Evolutionary conservation across 2,797 vertebrate species (phyloP).

Genomic region (Platyrinchus mystaceus): DNA sequence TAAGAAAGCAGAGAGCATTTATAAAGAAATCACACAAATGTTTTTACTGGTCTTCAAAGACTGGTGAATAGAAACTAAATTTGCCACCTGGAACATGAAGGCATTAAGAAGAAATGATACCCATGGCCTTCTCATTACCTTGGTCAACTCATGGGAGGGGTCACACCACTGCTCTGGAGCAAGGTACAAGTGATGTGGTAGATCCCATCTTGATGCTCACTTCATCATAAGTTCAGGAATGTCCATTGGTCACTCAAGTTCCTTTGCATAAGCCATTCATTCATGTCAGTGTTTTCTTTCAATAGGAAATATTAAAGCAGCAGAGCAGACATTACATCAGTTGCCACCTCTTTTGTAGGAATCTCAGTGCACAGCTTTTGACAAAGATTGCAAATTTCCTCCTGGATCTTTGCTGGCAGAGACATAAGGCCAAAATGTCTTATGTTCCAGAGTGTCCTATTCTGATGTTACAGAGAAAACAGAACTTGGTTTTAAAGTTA

Average conservation of each 20-base stretch:
- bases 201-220: not conserved
- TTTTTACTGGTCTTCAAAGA: not conserved
- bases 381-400: not conserved
- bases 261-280: not conserved
- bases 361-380: not conserved
- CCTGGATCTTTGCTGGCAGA: not conserved
- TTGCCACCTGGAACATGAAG: not conserved
- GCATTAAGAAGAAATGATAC: not conserved
- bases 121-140: not conserved
- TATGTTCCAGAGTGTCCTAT: not conserved
- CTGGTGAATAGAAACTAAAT: not conserved
- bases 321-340: not conserved
- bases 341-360: not conserved
- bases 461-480: not conserved
- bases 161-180: not conserved
- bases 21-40: not conserved
- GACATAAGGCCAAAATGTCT: not conserved
- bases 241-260: rapidly evolving
- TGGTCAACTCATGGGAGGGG: not conserved
- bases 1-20: not conserved
- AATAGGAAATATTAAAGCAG: not conserved
- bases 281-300: not conserved
- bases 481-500: not conserved
- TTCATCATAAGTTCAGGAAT: not conserved
- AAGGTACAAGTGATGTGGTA: not conserved